phyloP scores from a whole-genome alignment of 2,888 invertebrate genomes.

The Tetranychus piercei region DNA sequence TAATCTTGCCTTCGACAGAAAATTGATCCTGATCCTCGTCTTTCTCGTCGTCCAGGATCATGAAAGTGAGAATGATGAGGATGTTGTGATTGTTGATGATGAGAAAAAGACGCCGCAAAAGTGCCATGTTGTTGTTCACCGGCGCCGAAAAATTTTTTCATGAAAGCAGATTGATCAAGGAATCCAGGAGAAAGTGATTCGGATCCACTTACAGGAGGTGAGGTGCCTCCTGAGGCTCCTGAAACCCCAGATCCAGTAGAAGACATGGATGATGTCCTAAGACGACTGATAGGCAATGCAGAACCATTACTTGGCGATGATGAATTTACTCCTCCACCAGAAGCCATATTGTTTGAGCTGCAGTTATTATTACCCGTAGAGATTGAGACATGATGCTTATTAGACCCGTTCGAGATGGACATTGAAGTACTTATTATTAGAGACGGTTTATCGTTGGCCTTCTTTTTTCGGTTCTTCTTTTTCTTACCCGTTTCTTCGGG shows the following conservation, averaged over 20 bases:
- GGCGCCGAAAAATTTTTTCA: conserved; percentile 17
- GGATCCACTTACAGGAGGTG: conserved; percentile 24
- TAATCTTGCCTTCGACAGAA: conserved; percentile 83
- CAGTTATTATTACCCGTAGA: conserved; percentile 50
- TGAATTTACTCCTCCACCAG: neutral
- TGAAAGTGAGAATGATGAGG: conserved; percentile 32
- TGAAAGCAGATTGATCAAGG: conserved; percentile 56
- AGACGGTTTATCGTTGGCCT: conserved; percentile 45
- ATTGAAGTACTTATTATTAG: conserved; percentile 34
- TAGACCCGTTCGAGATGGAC: conserved; percentile 6
- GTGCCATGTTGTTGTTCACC: conserved; percentile 33
- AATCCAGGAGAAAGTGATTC: conserved; percentile 40
- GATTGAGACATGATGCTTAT: conserved; percentile 23
- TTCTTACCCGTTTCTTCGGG: conserved; percentile 42
- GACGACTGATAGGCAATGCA: conserved; percentile 16
- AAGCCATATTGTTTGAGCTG: neutral
- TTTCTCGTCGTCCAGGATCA: conserved; percentile 41
- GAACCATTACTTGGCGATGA: neutral
- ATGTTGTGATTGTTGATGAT: conserved; percentile 45
- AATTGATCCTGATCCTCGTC: conserved; percentile 43
- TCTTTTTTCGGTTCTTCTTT: conserved; percentile 47
- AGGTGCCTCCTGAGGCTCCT: conserved; percentile 39
- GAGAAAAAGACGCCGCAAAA: conserved; percentile 41
- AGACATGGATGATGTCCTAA: conserved; percentile 34
- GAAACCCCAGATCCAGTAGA: conserved; percentile 44